Base-by-base conservation (phyloP, 2,888 invertebrate species). In the Dasysyrphus albostriatus region DNA sequence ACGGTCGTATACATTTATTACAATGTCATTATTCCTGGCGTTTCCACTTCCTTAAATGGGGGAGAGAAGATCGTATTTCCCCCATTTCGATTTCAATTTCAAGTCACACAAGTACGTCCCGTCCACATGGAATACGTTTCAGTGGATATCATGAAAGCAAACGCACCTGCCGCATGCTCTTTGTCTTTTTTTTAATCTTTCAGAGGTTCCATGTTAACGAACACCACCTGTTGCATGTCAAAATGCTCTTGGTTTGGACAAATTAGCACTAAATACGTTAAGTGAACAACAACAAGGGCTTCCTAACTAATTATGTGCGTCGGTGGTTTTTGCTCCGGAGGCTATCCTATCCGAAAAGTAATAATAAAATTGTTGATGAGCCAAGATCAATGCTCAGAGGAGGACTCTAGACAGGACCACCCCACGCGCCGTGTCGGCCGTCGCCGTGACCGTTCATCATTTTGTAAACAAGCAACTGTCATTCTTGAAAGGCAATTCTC, bases 11-110 rank as follows among this genome's bases (percentile, higher is more conserved):
- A 69, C 73, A 77, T 87, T 87, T 74, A 87, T 78, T 74, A 78
- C 74, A 78, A 73, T 69, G 74, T 39, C 82, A 87, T 87, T 82
- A 74, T 82, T 63, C 70, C 74, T 70, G 82, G 39, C 77, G 63
- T 82, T 70, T 69, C 54, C 74, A 78, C 82, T 87, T 85, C 85
- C 85, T 85, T 82, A 82, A 77, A 85, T 77, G 82, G 85, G 77
- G 77, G 81, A 73, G 77, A 73, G 42, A 37, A 63, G 65, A 81
- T 85, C 81, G 77, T 63, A 70, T 85, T 84, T 73, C 81, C 67
- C 76, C 81, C 47, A 70, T 84, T 77, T 69, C 24, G 61, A 58
- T 69, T 85, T 76, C 61, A 67, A 56, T 69, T 85, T 77, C 73
- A 69, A 56, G 75, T 73, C 80, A 81, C 73, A 69, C 69, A 76